These are phyloP conservation scores for Drosophila tani DNA, from an alignment of 1,140 invertebrate species.

Conservation along the genomic window DNA sequence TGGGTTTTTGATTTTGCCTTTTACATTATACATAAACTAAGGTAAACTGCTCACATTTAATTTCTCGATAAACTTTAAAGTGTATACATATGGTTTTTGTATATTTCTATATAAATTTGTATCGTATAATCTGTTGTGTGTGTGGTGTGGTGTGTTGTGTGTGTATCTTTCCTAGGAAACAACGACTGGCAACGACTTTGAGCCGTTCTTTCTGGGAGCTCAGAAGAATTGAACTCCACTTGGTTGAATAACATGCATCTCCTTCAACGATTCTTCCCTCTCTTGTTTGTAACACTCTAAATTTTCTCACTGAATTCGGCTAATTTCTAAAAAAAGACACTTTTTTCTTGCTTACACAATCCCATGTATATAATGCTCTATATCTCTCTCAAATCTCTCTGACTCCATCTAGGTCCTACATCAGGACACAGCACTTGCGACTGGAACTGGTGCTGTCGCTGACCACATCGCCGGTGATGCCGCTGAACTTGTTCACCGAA, in stretches of 20 bases:
- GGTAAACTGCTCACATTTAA: conserved; percentile 70
- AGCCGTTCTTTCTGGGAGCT: conserved; percentile 57
- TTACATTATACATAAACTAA: conserved; percentile 57
- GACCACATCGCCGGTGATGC: conserved; percentile 88
- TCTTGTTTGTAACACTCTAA: conserved; percentile 34
- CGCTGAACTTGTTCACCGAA: conserved; percentile 86
- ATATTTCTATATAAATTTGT: conserved; percentile 51
- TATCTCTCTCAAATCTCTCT: conserved; percentile 6
- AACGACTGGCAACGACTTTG: conserved; percentile 65
- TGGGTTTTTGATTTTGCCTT: conserved; percentile 38
- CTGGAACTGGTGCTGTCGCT: conserved; percentile 87
- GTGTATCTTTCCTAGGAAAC: conserved; percentile 63
- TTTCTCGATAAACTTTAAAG: conserved; percentile 36
- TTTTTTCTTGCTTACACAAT: conserved; percentile 49
- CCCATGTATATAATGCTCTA: conserved; percentile 24
- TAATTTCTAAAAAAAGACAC: conserved; percentile 78
- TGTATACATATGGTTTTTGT: conserved; percentile 49
- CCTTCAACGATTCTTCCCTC: neutral
- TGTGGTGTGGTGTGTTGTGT: conserved; percentile 19
- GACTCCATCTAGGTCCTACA: conserved; percentile 54
- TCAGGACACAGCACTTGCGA: conserved; percentile 87
- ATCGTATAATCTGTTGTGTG: conserved; percentile 51
- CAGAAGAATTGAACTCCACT: conserved; percentile 64
- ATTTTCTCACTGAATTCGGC: conserved; percentile 59
- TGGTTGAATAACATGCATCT: conserved; percentile 36